Conservation (phyloP, 2,113 vertebrate species). For the Serinus canaria region DNA sequence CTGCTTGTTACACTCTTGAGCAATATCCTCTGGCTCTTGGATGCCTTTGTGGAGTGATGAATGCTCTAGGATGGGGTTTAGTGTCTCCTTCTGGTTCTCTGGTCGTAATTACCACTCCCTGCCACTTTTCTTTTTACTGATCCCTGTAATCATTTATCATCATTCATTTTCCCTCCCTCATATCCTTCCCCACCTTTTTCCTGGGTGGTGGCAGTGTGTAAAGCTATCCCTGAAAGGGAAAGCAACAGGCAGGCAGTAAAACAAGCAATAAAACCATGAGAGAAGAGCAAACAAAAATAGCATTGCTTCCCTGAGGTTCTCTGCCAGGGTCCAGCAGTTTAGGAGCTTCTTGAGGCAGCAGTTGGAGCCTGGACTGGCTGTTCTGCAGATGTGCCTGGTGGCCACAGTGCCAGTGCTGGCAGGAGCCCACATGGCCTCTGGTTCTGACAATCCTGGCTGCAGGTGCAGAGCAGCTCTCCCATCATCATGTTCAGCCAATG, state of each 20-base stretch:
- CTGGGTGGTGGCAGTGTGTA: background rate
- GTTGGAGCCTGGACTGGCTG: accelerated
- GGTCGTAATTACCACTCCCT: background rate
- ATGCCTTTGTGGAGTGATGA: background rate
- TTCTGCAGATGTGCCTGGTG: background rate
- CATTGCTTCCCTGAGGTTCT: background rate
- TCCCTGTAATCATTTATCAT: background rate
- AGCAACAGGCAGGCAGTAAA: background rate
- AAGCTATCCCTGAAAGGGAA: background rate
- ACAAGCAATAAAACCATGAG: background rate
- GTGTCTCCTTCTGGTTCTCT: background rate
- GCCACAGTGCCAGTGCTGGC: background rate
- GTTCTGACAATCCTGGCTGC: background rate
- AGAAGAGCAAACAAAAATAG: background rate
- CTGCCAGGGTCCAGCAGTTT: background rate
- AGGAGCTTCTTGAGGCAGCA: background rate
- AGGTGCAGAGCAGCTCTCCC: background rate
- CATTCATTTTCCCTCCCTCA: background rate
- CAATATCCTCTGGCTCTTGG: background rate
- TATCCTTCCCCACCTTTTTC: background rate
- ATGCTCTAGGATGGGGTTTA: background rate
- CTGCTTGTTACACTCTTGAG: background rate
- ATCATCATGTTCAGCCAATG: accelerated
- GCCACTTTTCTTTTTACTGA: background rate
- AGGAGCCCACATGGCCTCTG: background rate